Evolutionary conservation across 2,113 vertebrate genomes (phyloP).

Genomic region (Notarius lentiginosus): DNA sequence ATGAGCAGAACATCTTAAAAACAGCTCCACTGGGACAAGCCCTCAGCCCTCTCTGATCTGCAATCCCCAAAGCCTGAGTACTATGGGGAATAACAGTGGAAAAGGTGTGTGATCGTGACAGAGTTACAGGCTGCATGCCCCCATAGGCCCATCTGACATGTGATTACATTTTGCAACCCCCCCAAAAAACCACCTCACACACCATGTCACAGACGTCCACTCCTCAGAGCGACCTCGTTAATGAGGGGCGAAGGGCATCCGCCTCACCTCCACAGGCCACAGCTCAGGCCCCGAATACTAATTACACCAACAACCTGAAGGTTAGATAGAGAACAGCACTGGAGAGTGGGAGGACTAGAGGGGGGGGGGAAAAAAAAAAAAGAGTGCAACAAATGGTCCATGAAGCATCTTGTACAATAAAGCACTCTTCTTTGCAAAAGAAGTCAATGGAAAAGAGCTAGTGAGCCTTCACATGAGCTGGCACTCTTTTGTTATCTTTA

Average conservation of each 20-base stretch:
- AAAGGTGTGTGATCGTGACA: slow-evolving; percentile 26
- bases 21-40: slow-evolving; percentile 43
- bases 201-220: slow-evolving; percentile 53
- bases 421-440: slow-evolving; percentile 41
- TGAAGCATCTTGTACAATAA: slow-evolving; percentile 46
- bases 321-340: slow-evolving; percentile 44
- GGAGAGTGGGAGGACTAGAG: slow-evolving; percentile 11
- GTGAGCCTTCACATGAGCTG: slow-evolving; percentile 32
- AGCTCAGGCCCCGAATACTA: slow-evolving; percentile 57
- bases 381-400: slow-evolving; percentile 41
- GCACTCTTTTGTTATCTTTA: slow-evolving; percentile 51
- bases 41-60: slow-evolving; percentile 36
- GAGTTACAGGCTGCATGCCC: slow-evolving; percentile 33
- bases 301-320: slow-evolving; percentile 57
- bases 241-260: slow-evolving; percentile 58
- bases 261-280: slow-evolving; percentile 53
- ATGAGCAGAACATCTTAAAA: slow-evolving; percentile 40
- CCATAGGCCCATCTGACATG: slow-evolving; percentile 50
- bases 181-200: slow-evolving; percentile 38
- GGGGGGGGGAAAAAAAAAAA: neutral
- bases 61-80: slow-evolving; percentile 30
- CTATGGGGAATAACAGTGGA: slow-evolving; percentile 50
- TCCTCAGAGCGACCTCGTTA: slow-evolving; percentile 59
- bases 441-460: slow-evolving; percentile 45
- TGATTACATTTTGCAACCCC: slow-evolving; percentile 48